Evolutionary conservation across 1,140 invertebrate genomes (phyloP).

Genomic region (Bombus breviceps): DNA sequence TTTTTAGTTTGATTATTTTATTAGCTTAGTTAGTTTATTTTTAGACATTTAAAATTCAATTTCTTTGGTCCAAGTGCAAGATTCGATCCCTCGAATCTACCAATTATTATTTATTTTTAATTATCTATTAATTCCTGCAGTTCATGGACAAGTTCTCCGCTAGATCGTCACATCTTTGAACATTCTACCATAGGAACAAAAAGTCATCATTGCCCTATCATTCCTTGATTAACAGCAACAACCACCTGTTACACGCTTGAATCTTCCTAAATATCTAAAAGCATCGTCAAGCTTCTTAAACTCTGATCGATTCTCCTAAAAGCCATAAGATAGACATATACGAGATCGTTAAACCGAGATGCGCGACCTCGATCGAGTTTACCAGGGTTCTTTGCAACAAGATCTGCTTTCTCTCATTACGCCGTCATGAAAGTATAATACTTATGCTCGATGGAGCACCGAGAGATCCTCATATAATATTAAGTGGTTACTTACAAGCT

Average conservation of each 20-base stretch:
- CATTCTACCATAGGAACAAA: too few relatives aligned
- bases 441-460: constrained; percentile 48
- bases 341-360: neutral
- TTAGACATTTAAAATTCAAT: too few relatives aligned
- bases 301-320: neutral
- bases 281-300: neutral
- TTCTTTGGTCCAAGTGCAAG: too few relatives aligned
- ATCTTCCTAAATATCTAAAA: neutral
- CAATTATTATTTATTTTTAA: too few relatives aligned
- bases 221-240: too few relatives aligned
- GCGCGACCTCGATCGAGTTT: constrained; percentile 54
- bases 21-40: too few relatives aligned
- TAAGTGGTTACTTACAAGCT: neutral
- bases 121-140: too few relatives aligned
- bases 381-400: constrained; percentile 33
- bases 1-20: too few relatives aligned
- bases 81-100: too few relatives aligned
- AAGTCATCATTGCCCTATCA: too few relatives aligned
- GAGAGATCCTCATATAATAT: neutral
- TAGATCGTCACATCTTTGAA: too few relatives aligned
- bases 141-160: too few relatives aligned
- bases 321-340: neutral
- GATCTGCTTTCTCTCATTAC: constrained; percentile 61
- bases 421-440: constrained; percentile 56
- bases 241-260: neutral